Base-by-base conservation (phyloP, 1,140 invertebrate species). In the Brachionus koreanus region DNA sequence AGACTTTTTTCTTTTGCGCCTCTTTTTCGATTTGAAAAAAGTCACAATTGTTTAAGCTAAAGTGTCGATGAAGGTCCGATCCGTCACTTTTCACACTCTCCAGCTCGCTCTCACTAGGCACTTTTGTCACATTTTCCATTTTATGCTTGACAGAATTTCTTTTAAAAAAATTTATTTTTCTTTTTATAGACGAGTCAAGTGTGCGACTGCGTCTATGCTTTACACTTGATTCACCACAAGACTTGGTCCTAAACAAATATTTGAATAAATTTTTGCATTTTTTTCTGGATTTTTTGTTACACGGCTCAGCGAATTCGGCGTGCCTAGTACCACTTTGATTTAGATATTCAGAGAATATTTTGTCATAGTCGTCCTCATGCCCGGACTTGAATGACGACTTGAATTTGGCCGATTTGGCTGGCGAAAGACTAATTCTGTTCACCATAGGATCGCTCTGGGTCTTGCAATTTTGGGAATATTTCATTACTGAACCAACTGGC, bases 341-440 rank as follows among this genome's bases (percentile, higher is more conserved):
- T 3, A 74, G 6, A 37, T 61, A 79, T n/a, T 79, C 76, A 13
- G 33, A 42, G n/a, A 79, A 79, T 16, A 65, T 65, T 79, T 79
- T 79, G n/a, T 79, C 76, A 79, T 61, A 61, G 57, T 79, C 76
- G 57, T 74, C 42, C 0, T 74, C 39, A 25, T 25, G n/a, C 6
- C 7, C 10, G 1, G 65, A 39, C n/a, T 69, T 69, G 23, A 69
- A 12, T 12, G 65, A 69, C 1, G 29, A 39, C 33, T 69, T 69
- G 33, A 42, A 42, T 10, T 10, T 42, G 12, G 39, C 1, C 1
- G 39, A 42, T 42, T 42, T 42, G 39, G 39, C 39, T 42, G 49
- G 49, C 49, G 49, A 57, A 42, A 42, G 39, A 16, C 19, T 57
- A 19, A 57, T 57, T 57, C 19, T 57, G 49, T 57, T 57, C 2